Conservation (phyloP, 2,797 vertebrate genomes). For the Otus scops region DNA sequence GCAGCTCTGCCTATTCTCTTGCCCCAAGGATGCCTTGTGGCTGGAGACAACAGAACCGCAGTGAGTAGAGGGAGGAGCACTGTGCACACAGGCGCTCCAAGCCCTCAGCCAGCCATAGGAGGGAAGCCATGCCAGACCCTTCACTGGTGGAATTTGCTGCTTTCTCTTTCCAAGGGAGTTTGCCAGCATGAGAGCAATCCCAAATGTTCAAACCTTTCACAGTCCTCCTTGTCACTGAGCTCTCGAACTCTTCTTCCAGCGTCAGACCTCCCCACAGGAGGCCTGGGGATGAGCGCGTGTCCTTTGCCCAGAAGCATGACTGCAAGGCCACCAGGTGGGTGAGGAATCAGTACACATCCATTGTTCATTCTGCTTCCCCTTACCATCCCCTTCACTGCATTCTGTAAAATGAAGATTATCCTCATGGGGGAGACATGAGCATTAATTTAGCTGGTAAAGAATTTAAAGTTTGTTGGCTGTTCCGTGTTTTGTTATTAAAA, state of each 20-base stretch:
- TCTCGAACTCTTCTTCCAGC: neutral
- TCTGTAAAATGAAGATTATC: conserved; percentile 2
- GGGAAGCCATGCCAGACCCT: neutral
- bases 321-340: neutral
- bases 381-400: neutral
- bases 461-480: neutral
- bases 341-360: neutral
- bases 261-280: neutral
- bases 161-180: neutral
- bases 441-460: neutral
- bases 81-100: neutral
- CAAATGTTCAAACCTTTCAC: neutral
- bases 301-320: neutral
- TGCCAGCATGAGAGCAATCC: fast-evolving
- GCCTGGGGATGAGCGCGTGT: neutral
- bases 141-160: neutral
- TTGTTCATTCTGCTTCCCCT: neutral
- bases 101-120: neutral
- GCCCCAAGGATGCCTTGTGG: neutral
- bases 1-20: neutral
- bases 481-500: neutral
- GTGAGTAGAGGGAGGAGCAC: neutral
- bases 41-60: neutral
- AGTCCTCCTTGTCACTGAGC: neutral
- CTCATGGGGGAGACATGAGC: conserved; percentile 1